Evolutionary conservation across 2,113 vertebrate species (phyloP).

Genomic region (Seriola rivoliana): DNA sequence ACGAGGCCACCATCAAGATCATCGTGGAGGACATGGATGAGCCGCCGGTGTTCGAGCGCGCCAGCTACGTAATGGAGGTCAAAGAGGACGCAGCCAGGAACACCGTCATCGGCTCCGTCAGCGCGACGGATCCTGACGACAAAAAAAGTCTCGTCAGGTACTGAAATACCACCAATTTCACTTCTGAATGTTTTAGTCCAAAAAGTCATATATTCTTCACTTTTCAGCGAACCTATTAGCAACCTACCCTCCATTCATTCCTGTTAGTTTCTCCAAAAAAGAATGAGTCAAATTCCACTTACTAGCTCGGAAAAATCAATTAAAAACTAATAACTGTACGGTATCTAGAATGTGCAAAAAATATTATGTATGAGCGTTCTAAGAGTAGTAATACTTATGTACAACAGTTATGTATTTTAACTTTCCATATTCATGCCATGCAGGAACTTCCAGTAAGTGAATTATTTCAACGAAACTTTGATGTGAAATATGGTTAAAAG

Average conservation of each 20-base stretch:
- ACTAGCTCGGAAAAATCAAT: no score
- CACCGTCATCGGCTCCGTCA: conserved; percentile 87
- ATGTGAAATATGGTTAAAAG: conserved; percentile 13
- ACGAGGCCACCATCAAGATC: conserved; percentile 90
- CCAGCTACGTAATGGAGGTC: conserved; percentile 91
- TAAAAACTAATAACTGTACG: no score
- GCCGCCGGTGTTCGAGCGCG: conserved; percentile 90
- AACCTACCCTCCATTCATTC: no score
- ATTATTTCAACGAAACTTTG: conserved; percentile 6
- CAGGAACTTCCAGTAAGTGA: neutral
- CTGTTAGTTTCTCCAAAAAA: no score
- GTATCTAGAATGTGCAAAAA: no score
- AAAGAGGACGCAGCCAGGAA: conserved; percentile 89
- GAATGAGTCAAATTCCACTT: no score
- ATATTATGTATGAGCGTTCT: no score
- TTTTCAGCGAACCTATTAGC: no score
- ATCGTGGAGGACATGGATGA: conserved; percentile 94
- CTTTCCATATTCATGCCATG: neutral
- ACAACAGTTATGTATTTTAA: no score
- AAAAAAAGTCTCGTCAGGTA: conserved; percentile 92
- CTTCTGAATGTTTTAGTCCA: no score
- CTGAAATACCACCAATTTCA: neutral
- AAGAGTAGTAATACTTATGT: no score
- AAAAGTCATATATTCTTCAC: no score
- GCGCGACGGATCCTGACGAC: conserved; percentile 91